A percentile compares a stretch with the other conserved stretches of the same genome.
phyloP scores from a whole-genome alignment of 2,113 vertebrate species.

The Lontra canadensis region DNA sequence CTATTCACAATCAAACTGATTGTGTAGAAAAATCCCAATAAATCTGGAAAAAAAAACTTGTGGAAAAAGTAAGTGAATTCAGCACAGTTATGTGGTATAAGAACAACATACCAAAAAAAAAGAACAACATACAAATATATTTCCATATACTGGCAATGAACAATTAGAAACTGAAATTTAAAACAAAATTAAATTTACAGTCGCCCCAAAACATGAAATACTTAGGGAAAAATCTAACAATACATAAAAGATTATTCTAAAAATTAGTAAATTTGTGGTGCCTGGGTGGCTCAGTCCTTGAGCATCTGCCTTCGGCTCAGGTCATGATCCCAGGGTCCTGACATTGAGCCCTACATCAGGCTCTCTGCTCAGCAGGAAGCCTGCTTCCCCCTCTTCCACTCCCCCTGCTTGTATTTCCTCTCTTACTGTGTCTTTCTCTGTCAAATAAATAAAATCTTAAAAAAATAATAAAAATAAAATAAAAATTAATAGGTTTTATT shows the following conservation, averaged over 20 bases:
- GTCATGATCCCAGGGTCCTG: too few species aligned
- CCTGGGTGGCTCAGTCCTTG: too few species aligned
- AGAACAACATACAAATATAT: background rate
- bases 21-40: background rate
- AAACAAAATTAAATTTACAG: background rate
- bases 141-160: background rate
- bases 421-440: too few species aligned
- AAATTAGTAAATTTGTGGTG: background rate
- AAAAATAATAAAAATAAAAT: background rate
- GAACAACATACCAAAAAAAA: background rate
- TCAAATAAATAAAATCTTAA: too few species aligned
- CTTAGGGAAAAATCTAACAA: background rate
- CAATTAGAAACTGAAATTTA: background rate
- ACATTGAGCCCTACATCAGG: too few species aligned
- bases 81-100: background rate
- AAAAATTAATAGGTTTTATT: background rate
- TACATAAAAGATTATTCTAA: background rate
- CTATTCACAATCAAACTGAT: background rate
- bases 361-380: too few species aligned
- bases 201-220: background rate
- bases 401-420: too few species aligned
- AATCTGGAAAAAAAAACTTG: background rate
- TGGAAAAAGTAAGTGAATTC: background rate
- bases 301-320: too few species aligned
- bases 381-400: too few species aligned